phyloP scores from a whole-genome alignment of 2,113 vertebrate genomes.

The Jaculus jaculus region DNA sequence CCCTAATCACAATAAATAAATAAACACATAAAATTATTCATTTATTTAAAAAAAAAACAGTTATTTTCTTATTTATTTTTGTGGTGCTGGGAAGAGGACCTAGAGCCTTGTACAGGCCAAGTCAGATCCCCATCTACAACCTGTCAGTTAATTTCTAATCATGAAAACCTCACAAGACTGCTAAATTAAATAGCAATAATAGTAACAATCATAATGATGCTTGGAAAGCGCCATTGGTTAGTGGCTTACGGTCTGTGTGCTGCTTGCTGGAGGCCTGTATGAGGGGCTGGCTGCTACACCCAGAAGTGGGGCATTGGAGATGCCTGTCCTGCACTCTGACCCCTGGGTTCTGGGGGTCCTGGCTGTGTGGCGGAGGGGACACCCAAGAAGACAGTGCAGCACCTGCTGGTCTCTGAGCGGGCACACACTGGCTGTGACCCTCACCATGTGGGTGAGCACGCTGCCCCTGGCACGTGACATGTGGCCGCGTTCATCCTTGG shows the following conservation, averaged over 20 bases:
- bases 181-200: constrained; percentile 3
- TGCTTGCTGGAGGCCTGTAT: background rate
- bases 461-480: background rate
- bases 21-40: background rate
- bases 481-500: fast-evolving
- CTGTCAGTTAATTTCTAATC: constrained; percentile 7
- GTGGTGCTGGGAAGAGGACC: too few relatives aligned
- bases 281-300: fast-evolving
- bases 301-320: background rate
- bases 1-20: background rate
- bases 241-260: fast-evolving
- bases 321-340: background rate
- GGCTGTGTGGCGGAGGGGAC: background rate
- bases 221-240: background rate
- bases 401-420: background rate
- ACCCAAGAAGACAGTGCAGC: background rate
- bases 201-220: background rate
- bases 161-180: constrained; percentile 10
- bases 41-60: background rate
- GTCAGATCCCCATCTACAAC: background rate
- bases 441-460: background rate
- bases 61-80: background rate
- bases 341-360: background rate
- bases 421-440: background rate
- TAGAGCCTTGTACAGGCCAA: background rate